Base-by-base conservation (phyloP, 2,888 invertebrate genomes). In the Himalopsyche kuldschensis region DNA sequence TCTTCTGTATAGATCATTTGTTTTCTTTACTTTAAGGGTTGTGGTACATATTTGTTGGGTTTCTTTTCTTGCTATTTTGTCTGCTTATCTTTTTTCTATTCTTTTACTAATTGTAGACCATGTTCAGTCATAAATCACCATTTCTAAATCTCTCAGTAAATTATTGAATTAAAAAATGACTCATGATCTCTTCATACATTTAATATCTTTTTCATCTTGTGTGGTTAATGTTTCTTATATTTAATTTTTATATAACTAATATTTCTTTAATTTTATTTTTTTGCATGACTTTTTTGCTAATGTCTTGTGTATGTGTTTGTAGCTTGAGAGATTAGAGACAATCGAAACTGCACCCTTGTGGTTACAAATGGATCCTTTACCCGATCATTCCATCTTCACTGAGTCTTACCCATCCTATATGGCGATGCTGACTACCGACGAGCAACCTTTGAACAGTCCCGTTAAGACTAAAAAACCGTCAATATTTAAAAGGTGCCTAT, bases 291-390 rank as follows among this genome's bases (percentile, higher is more conserved):
- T 75, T 83, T 31, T 17, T 85, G 79, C 24, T 84, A 78, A 69
- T 84, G 27, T 76, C 46, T 78, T 84, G 75, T 84, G 79, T 80
- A 83, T 84, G 83, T 86, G 41, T 84, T 69, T 75, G 78, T 84
- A 86, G 86, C 83, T 85, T 81, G 85, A 86, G 81, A 84, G 83
- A 83, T 75, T 83, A 85, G 83, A 81, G 69, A 48, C 63, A 32
- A 80, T 81, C 79, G 82, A 81, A 76, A 75, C 80, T 83, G 85
- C 86, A 84, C 86, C 83, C 79, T 82, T 86, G 84, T 87, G 87
- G 87, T 82, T 84, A 20, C 48, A 83, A 27, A 48, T 85, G 55
- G 77, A 84, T 31, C 82, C 84, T 20, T 55, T 86, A 20, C 85
- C 86, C 24, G 85, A 86, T 75, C 80, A 81, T 48, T 17, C 79